phyloP scores from a whole-genome alignment of 2,113 vertebrate species.

The Nothocercus nigrocapillus region DNA sequence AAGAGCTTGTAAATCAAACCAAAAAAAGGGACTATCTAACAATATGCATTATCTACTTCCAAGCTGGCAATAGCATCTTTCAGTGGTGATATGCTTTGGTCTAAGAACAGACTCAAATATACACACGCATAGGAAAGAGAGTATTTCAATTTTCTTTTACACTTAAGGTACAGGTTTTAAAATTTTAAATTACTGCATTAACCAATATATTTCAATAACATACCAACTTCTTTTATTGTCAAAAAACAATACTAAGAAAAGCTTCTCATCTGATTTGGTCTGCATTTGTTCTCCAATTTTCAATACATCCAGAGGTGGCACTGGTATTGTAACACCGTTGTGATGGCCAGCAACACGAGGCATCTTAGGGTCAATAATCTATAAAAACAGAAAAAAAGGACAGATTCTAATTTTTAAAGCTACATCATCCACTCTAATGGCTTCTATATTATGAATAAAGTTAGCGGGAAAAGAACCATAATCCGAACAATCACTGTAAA shows the following conservation, averaged over 20 bases:
- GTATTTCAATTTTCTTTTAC: background rate
- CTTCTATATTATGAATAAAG: background rate
- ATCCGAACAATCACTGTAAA: background rate
- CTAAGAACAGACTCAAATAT: background rate
- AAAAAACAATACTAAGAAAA: conserved; percentile 96
- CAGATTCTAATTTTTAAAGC: background rate
- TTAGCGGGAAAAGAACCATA: background rate
- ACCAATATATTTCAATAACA: conserved; percentile 47
- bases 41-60: background rate
- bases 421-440: background rate
- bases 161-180: background rate
- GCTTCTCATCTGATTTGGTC: conserved; percentile 94
- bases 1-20: background rate
- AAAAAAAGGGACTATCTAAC: background rate
- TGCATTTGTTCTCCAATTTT: conserved; percentile 97
- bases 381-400: background rate
- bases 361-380: conserved; percentile 99
- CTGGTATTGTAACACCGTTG: conserved; percentile 95
- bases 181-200: background rate
- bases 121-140: background rate
- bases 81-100: background rate
- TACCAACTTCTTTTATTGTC: conserved; percentile 99
- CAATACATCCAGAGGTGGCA: conserved; percentile 93
- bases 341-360: conserved; percentile 95
- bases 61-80: background rate